A percentile compares a stretch with the other conserved stretches of the same genome.
Conservation (phyloP, 2,888 invertebrate genomes). For the Sinopyrophorus schimmeli region DNA sequence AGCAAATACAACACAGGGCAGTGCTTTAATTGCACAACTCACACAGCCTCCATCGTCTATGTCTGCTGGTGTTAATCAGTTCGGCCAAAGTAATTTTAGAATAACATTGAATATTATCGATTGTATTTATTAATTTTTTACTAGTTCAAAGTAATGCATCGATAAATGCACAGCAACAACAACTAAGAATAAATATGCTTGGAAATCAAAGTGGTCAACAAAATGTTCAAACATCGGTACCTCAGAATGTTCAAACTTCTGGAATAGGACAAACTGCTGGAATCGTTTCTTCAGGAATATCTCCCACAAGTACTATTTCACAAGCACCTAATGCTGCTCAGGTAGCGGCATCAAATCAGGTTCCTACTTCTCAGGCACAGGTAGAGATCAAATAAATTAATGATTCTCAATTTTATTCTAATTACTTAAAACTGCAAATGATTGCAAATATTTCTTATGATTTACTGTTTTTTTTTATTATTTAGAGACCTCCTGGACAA, state of each 20-base stretch:
- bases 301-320: slow-evolving; percentile 39
- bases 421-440: no score
- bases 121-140: slow-evolving; percentile 7
- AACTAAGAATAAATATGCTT: slow-evolving; percentile 45
- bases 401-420: background rate
- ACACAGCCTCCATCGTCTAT: slow-evolving; percentile 61
- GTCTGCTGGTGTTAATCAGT: slow-evolving; percentile 55
- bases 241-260: slow-evolving; percentile 38
- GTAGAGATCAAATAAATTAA: slow-evolving; percentile 28
- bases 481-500: slow-evolving; percentile 21
- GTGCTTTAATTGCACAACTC: slow-evolving; percentile 62
- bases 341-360: slow-evolving; percentile 45
- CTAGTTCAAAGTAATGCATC: slow-evolving; percentile 42
- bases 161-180: slow-evolving; percentile 42
- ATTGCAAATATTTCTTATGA: no score
- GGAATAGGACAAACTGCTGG: slow-evolving; percentile 15
- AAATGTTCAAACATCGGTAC: slow-evolving; percentile 50
- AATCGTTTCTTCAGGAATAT: slow-evolving; percentile 16
- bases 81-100: slow-evolving; percentile 54
- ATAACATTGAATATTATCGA: background rate
- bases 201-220: slow-evolving; percentile 44
- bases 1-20: slow-evolving; percentile 54
- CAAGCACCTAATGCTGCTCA: slow-evolving; percentile 44
- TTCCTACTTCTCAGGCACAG: slow-evolving; percentile 48
- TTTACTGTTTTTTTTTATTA: background rate